These are phyloP conservation scores for Amiota mariae DNA, from an alignment of 2,888 invertebrate species.

Conservation along the genomic window DNA sequence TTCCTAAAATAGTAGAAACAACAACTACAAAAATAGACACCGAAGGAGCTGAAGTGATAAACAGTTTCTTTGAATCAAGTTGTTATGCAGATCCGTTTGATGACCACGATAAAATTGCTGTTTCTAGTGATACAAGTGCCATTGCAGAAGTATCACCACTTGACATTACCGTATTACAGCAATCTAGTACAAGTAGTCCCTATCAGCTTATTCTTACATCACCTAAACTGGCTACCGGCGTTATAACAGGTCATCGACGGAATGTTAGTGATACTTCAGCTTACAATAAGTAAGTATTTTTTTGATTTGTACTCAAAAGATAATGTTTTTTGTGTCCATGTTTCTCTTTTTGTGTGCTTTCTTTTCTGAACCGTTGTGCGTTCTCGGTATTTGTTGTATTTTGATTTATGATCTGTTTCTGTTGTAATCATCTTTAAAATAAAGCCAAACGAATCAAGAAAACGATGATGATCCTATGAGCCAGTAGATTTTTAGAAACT, in stretches of 20 bases:
- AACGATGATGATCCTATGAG: conserved; percentile 46
- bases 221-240: conserved; percentile 56
- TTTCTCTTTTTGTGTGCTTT: conserved; percentile 56
- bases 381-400: conserved; percentile 35
- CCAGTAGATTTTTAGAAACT: conserved; percentile 34
- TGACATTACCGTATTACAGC: conserved; percentile 38
- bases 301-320: conserved; percentile 21
- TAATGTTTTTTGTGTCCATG: conserved; percentile 43
- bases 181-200: conserved; percentile 54
- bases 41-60: conserved; percentile 68
- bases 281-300: conserved; percentile 80
- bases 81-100: conserved; percentile 80
- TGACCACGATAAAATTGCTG: conserved; percentile 73
- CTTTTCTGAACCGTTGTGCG: conserved; percentile 45
- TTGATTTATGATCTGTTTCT: conserved; percentile 19
- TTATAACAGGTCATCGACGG: conserved; percentile 78
- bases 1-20: conserved; percentile 65
- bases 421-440: conserved; percentile 28
- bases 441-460: conserved; percentile 35
- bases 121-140: background rate
- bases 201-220: conserved; percentile 69
- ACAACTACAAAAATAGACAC: background rate
- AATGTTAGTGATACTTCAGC: conserved; percentile 90
- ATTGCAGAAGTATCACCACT: background rate
- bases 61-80: conserved; percentile 79